phyloP scores from a whole-genome alignment of 2,797 vertebrate genomes.

The Hydrocynus forskahlii region DNA sequence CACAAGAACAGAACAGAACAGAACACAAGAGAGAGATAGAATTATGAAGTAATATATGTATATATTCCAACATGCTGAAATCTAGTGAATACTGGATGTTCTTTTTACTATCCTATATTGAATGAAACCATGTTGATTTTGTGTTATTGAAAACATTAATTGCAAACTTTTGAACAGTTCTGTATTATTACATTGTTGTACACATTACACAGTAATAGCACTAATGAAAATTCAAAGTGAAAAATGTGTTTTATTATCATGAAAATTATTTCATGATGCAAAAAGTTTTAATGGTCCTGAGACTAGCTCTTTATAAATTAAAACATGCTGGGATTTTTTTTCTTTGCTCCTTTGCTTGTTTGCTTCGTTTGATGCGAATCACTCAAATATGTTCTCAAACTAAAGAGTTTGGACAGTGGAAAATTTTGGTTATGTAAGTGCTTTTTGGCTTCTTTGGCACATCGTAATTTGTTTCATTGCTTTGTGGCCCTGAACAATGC shows the following conservation, averaged over 20 bases:
- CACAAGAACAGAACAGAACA: no score
- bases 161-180: no score
- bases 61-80: no score
- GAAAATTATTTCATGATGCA: background rate
- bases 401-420: background rate
- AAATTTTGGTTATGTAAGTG: background rate
- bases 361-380: background rate
- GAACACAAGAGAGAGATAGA: no score
- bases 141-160: no score
- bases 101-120: no score
- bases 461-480: background rate
- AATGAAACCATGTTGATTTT: no score
- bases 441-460: background rate
- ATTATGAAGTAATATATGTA: no score
- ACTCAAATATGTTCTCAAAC: background rate
- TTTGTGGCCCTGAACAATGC: background rate
- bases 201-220: background rate
- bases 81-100: no score
- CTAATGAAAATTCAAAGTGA: background rate
- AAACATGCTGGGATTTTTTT: no score
- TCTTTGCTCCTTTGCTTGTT: no score
- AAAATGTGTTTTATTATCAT: background rate
- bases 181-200: background rate
- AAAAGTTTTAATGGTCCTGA: background rate
- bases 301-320: no score